phyloP scores from a whole-genome alignment of 2,797 vertebrate species.

The Leptatherina wallacei region DNA sequence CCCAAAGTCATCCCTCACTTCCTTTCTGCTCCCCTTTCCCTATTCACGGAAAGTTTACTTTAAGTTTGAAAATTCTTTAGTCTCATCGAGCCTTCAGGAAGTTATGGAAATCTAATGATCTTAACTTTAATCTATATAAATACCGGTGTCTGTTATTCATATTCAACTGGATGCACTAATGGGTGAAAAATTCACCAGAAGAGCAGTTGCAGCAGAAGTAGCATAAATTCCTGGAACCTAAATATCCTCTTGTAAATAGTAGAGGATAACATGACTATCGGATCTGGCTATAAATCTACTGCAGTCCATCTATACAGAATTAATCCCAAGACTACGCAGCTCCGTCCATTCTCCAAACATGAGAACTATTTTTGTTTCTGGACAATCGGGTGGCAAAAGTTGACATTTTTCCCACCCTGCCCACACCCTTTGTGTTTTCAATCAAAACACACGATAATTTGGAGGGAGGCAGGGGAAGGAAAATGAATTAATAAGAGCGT shows the following conservation, averaged over 20 bases:
- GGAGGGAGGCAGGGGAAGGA: conserved; percentile 3
- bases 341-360: conserved; percentile 10
- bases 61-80: no score
- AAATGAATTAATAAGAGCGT: conserved; percentile 63
- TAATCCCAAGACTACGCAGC: not conserved
- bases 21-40: not conserved
- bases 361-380: conserved; percentile 67
- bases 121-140: not conserved
- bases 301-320: not conserved
- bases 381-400: conserved; percentile 48
- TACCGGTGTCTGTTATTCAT: not conserved
- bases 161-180: not conserved
- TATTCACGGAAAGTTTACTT: conserved; percentile 1
- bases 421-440: conserved; percentile 63
- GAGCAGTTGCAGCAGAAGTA: not conserved
- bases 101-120: not conserved
- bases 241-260: no score
- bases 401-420: conserved; percentile 62
- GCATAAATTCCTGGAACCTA: not conserved
- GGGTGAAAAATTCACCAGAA: not conserved
- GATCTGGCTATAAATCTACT: conserved; percentile 13
- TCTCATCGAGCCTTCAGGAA: no score
- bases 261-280: not conserved
- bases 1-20: conserved; percentile 11
- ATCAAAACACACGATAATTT: conserved; percentile 64